These are phyloP conservation scores for Calyptommatus sinebrachiatus DNA, from an alignment of 2,113 vertebrate species.

Conservation along the genomic window DNA sequence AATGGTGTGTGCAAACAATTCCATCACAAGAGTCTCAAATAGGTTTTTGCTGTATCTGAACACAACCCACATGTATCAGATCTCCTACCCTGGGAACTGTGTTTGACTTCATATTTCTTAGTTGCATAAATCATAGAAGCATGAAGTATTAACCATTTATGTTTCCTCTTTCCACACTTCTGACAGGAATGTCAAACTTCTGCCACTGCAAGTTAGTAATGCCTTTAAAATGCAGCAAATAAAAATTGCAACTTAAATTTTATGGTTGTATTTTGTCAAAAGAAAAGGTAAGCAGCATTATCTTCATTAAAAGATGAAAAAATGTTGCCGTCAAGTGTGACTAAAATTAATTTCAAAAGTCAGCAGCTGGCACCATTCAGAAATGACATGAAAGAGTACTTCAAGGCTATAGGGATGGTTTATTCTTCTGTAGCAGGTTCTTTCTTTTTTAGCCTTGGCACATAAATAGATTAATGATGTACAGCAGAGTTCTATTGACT, in stretches of 20 bases:
- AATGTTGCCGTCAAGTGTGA: conserved; percentile 23
- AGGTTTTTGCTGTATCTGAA: no score
- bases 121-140: background rate
- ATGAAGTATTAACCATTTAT: background rate
- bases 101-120: background rate
- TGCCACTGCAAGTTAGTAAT: background rate
- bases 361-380: background rate
- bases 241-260: background rate
- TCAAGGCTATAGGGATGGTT: background rate
- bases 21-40: no score
- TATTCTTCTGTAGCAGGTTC: conserved; percentile 4
- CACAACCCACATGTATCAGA: no score
- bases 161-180: background rate
- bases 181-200: background rate
- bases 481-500: conserved; percentile 15
- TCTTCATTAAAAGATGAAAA: conserved; percentile 7
- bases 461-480: conserved; percentile 30
- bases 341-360: conserved; percentile 3
- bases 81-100: background rate
- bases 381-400: conserved; percentile 16
- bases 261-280: background rate
- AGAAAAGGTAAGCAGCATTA: background rate
- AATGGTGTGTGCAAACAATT: no score
- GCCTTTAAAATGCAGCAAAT: background rate
- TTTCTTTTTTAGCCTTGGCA: background rate